These are phyloP conservation scores for Tursiops truncatus DNA, from an alignment of 2,113 vertebrate species.

Conservation along the genomic window DNA sequence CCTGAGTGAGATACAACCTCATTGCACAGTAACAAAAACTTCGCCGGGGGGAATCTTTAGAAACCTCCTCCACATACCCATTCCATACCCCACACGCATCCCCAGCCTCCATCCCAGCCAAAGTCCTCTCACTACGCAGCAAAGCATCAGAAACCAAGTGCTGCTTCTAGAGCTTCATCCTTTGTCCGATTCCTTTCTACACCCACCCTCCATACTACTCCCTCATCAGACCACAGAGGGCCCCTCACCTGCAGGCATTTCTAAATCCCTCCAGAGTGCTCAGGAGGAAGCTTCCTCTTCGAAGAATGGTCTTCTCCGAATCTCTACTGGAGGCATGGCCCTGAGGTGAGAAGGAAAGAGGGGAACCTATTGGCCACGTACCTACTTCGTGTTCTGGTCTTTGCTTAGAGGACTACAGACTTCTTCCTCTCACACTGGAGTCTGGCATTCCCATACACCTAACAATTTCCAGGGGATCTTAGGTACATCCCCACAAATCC, in stretches of 20 bases:
- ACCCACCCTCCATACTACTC: background rate
- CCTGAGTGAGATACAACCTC: background rate
- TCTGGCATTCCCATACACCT: background rate
- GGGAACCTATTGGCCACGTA: background rate
- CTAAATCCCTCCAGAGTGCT: slow-evolving; percentile 89
- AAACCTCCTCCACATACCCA: background rate
- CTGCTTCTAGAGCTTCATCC: background rate
- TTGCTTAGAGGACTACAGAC: background rate
- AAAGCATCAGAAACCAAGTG: background rate
- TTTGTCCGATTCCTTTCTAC: background rate
- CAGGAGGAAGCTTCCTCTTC: slow-evolving; percentile 85
- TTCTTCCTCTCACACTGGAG: background rate
- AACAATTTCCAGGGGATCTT: background rate
- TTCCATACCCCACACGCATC: background rate
- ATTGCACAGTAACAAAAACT: background rate
- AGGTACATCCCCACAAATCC: background rate
- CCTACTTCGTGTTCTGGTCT: background rate
- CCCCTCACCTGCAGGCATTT: slow-evolving; percentile 92
- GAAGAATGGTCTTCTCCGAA: slow-evolving; percentile 74
- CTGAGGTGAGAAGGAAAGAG: slow-evolving; percentile 64
- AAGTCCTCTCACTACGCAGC: background rate
- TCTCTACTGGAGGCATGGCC: slow-evolving; percentile 62
- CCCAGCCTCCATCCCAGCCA: background rate
- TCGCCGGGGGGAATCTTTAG: background rate
- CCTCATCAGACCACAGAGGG: background rate